Conservation (phyloP, 1,140 invertebrate species). For the Hirudo medicinalis region DNA sequence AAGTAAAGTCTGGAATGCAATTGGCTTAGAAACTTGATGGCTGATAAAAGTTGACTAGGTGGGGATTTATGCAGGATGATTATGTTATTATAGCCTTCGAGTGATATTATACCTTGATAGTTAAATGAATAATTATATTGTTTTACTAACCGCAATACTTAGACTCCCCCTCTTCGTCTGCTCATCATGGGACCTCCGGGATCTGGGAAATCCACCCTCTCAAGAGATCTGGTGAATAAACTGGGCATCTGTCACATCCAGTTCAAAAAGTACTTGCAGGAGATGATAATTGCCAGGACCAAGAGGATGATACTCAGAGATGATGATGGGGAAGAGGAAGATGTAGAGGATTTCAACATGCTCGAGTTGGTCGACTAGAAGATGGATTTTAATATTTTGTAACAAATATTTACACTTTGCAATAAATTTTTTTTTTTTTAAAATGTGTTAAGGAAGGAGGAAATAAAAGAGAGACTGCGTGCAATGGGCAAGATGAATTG, state of each 20-base stretch:
- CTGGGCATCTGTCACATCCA: conserved; percentile 40
- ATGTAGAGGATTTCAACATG: conserved; percentile 25
- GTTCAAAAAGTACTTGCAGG: conserved; percentile 40
- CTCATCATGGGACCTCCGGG: conserved; percentile 37
- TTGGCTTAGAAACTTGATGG: no score
- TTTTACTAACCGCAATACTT: neutral
- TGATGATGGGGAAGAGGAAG: conserved; percentile 30
- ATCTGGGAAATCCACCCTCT: conserved; percentile 39
- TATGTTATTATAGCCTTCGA: neutral
- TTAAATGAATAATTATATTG: neutral
- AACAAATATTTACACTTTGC: no score
- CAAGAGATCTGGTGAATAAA: conserved; percentile 36
- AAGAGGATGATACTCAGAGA: conserved; percentile 39
- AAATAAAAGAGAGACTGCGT: no score
- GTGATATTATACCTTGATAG: neutral
- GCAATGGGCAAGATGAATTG: no score
- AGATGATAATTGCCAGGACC: conserved; percentile 40
- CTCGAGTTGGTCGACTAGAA: conserved; percentile 2
- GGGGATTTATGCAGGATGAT: neutral
- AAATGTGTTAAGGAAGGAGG: no score
- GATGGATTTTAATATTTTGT: no score
- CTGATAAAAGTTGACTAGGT: no score
- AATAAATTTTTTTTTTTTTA: no score
- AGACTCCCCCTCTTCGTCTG: conserved; percentile 37
- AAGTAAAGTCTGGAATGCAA: no score